Conservation (phyloP, 2,113 vertebrate species). For the Tautogolabrus adspersus region DNA sequence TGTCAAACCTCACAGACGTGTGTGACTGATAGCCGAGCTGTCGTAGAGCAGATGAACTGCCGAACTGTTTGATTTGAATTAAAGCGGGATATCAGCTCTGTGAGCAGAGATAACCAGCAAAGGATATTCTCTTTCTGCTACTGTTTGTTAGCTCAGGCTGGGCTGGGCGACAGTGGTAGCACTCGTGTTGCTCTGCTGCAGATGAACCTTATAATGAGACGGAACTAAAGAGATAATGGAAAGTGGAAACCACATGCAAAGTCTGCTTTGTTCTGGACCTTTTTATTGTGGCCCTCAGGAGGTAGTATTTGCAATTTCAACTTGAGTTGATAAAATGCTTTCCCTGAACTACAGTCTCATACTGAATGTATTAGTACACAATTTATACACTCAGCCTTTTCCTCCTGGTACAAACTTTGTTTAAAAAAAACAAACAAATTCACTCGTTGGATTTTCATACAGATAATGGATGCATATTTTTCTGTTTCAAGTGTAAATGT, state of each 20-base stretch:
- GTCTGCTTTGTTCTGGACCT: background rate
- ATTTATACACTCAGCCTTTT: no score
- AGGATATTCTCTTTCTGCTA: conserved; percentile 4
- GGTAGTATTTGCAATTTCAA: no score
- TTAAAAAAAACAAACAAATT: no score
- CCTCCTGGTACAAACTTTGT: no score
- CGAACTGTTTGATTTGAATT: conserved; percentile 56
- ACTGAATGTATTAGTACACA: no score
- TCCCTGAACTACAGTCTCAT: no score
- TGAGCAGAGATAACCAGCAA: conserved; percentile 50
- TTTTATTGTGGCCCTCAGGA: background rate
- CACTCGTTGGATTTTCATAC: no score
- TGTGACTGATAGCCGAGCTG: conserved; percentile 47
- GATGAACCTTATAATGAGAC: background rate
- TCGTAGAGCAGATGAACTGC: background rate
- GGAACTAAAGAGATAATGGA: background rate
- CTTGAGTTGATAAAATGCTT: no score
- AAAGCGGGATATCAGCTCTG: conserved; percentile 44
- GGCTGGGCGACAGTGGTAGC: background rate
- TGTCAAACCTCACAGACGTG: conserved; percentile 8
- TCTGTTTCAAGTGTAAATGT: no score
- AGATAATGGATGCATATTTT: no score
- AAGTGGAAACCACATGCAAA: conserved; percentile 21
- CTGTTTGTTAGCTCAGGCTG: background rate
- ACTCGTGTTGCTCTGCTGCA: conserved; percentile 11